phyloP scores from a whole-genome alignment of 2,888 invertebrate species.

The Drosophila ustulata region DNA sequence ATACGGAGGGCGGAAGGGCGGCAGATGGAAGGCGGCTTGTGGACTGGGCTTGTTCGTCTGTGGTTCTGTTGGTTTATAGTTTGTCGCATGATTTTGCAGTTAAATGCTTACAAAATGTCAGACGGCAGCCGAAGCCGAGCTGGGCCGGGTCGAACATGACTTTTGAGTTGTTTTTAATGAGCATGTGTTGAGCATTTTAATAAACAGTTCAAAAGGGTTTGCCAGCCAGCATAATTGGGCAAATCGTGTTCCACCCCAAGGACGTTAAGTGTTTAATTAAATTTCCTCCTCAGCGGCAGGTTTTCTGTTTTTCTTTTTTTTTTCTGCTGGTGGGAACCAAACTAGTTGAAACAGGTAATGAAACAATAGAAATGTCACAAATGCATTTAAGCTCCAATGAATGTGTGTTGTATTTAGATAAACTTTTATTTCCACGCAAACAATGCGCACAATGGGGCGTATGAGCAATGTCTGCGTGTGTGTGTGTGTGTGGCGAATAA shows the following conservation, averaged over 20 bases:
- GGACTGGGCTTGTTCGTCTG: constrained; percentile 21
- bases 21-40: not conserved
- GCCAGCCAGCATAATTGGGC: constrained; percentile 44
- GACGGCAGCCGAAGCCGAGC: constrained; percentile 22
- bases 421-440: constrained; percentile 46
- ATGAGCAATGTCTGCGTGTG: constrained; percentile 24
- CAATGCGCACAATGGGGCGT: constrained; percentile 43
- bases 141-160: constrained; percentile 59
- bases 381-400: constrained; percentile 66
- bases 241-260: constrained; percentile 23
- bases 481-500: constrained; percentile 25
- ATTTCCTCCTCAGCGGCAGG: constrained; percentile 9
- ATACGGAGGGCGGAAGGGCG: not conserved
- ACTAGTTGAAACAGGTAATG: constrained; percentile 14
- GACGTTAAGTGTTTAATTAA: constrained; percentile 50
- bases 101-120: constrained; percentile 76
- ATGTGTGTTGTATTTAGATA: constrained; percentile 65
- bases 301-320: not conserved
- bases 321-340: not conserved
- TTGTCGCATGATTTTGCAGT: constrained; percentile 80
- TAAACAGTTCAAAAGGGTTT: constrained; percentile 48
- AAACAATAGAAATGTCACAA: constrained; percentile 45
- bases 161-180: constrained; percentile 78
- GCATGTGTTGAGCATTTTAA: constrained; percentile 62
- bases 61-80: constrained; percentile 70